Conservation (phyloP, 2,113 vertebrate genomes). For the Mastomys coucha region DNA sequence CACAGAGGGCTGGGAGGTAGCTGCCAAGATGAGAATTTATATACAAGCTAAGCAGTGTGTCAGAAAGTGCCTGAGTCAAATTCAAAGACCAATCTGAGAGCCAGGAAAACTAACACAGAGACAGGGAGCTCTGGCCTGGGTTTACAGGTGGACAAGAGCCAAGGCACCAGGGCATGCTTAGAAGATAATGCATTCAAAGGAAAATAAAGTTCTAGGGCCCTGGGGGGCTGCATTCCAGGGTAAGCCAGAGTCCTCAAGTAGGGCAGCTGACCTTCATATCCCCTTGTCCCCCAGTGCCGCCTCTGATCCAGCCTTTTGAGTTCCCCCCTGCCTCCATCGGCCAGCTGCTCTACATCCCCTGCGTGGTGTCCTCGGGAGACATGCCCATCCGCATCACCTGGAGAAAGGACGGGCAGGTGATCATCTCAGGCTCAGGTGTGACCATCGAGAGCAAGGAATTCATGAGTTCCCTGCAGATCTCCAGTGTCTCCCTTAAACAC, state of each 20-base stretch:
- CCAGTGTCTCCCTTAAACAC: constrained; percentile 98
- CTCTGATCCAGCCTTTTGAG: constrained; percentile 99
- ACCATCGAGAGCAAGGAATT: constrained; percentile 99
- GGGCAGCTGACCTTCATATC: neutral
- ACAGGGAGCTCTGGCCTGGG: neutral
- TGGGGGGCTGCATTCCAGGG: too few relatives aligned
- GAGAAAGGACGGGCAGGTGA: constrained; percentile 98
- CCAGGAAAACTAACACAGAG: neutral
- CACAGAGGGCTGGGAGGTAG: neutral
- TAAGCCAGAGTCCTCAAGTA: fast-evolving
- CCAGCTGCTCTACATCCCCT: constrained; percentile 99
- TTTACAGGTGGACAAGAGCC: neutral
- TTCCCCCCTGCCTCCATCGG: constrained; percentile 98
- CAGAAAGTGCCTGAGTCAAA: neutral
- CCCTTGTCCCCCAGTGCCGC: constrained; percentile 90
- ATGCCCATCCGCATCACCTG: constrained; percentile 99
- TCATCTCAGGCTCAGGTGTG: constrained; percentile 95
- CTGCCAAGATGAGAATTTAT: neutral
- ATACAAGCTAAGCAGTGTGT: neutral
- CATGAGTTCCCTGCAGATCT: constrained; percentile 99
- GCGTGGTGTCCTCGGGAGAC: constrained; percentile 98
- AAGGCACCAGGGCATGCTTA: neutral
- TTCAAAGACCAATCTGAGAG: neutral
- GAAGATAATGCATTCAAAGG: neutral
- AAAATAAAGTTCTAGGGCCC: neutral